phyloP scores from a whole-genome alignment of 2,888 invertebrate genomes.

The Drosophila mimica region DNA sequence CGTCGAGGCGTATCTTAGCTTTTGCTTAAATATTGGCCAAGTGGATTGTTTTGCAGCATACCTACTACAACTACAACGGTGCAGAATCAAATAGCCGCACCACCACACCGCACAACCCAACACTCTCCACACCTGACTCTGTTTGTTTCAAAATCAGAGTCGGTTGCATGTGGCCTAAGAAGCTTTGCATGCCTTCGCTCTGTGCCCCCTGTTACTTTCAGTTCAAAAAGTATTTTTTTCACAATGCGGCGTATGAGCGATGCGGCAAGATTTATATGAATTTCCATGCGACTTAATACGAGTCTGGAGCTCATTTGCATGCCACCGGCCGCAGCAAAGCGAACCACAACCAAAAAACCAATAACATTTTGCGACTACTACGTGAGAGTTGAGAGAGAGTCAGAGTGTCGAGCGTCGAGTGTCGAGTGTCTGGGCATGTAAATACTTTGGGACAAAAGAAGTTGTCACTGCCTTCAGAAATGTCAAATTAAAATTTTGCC shows the following conservation, averaged over 20 bases:
- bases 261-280: conserved; percentile 66
- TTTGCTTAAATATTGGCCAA: conserved; percentile 59
- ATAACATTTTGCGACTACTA: conserved; percentile 62
- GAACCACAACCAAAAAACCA: conserved; percentile 48
- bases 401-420: conserved; percentile 4
- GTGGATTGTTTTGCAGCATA: conserved; percentile 69
- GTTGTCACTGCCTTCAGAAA: conserved; percentile 72
- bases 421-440: conserved; percentile 50
- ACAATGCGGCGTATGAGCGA: conserved; percentile 49
- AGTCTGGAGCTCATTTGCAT: conserved; percentile 49
- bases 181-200: conserved; percentile 39
- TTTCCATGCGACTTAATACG: conserved; percentile 43
- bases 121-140: conserved; percentile 3
- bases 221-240: conserved; percentile 9
- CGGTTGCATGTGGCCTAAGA: conserved; percentile 40
- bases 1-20: conserved; percentile 15
- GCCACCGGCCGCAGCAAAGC: conserved; percentile 62
- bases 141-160: conserved; percentile 16
- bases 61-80: conserved; percentile 8
- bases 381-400: neutral
- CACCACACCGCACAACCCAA: neutral
- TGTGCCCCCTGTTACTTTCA: neutral
- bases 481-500: conserved; percentile 71
- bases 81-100: neutral
- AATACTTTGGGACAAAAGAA: conserved; percentile 70